A percentile compares a stretch with the other conserved stretches of the same genome.
phyloP scores from a whole-genome alignment of 2,113 vertebrate genomes.

The Eleginops maclovinus region DNA sequence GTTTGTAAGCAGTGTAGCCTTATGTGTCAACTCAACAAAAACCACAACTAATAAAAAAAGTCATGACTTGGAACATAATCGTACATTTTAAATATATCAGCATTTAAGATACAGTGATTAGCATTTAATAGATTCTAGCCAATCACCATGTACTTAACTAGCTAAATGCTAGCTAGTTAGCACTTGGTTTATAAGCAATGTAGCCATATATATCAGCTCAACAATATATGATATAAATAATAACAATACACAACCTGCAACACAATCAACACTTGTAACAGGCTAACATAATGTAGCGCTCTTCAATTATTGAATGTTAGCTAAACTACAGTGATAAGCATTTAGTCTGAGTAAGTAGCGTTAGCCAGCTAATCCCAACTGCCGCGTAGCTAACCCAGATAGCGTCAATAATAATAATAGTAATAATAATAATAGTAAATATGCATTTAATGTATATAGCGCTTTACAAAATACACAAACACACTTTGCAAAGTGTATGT shows the following conservation, averaged over 20 bases:
- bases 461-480: no score
- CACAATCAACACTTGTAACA: not conserved
- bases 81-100: not conserved
- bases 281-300: not conserved
- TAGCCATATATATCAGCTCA: not conserved
- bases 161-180: not conserved
- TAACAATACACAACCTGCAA: no score
- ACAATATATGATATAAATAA: not conserved
- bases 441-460: no score
- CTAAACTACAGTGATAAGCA: conserved; percentile 43
- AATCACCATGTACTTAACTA: conserved; percentile 20
- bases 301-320: not conserved
- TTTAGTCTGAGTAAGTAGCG: conserved; percentile 19
- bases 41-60: not conserved
- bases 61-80: not conserved
- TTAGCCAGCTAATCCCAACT: conserved; percentile 22
- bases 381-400: not conserved
- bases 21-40: not conserved
- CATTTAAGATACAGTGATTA: conserved; percentile 35
- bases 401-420: no score
- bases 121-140: conserved; percentile 23
- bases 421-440: no score
- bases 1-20: not conserved
- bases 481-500: no score
- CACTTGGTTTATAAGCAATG: not conserved